Base-by-base conservation (phyloP, 2,113 vertebrate genomes). In the Bubo blakistoni region DNA sequence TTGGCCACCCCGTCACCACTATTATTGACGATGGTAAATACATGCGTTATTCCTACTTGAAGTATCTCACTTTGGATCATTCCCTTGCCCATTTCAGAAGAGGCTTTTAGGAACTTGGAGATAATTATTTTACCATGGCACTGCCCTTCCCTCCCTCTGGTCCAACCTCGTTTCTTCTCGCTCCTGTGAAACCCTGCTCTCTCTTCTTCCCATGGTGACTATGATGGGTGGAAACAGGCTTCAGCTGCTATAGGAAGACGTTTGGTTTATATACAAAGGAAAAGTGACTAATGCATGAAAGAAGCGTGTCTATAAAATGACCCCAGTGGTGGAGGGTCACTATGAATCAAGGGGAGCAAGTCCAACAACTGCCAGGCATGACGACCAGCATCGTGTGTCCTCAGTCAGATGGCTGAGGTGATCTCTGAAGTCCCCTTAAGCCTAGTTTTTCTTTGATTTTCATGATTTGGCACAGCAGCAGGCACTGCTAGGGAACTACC, bases 171-270 rank as follows among this genome's bases (percentile, higher is more conserved):
- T 20, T 7, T 38, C 40, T 55, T 36, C 49, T 63, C 8, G 1
- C 24, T 38, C 58, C 51, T 7, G 6, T 47, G 44, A 34, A 61
- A 9, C 16, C 21, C 44, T 18, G 25, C 42, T 27, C 18, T 30
- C 13, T 36, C 15, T 46, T 34, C 49, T 13, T 16, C 30, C 59
- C 34, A 4, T 1, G 0, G 18, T 11, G 58, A 19, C 77, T 22
- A 7, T 1, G 1, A 7, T 0, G 1, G 20, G 10, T 22, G 11
- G 17, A 24, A 76, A 11, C 3, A 49, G 67, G 8, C 30, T 49
- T 3, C 70, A 26, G n/a, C 38, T 24, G 44, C 16, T 29, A 13
- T 6, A 9, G 9, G 63, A 62, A 46, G 34, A 57, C 1, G 4
- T 22, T 12, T 11, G 44, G 11, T 24, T n/a, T 27, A 8, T 42